These are phyloP conservation scores for Scaptomyza parva DNA, from an alignment of 2,888 invertebrate genomes.

Conservation along the genomic window DNA sequence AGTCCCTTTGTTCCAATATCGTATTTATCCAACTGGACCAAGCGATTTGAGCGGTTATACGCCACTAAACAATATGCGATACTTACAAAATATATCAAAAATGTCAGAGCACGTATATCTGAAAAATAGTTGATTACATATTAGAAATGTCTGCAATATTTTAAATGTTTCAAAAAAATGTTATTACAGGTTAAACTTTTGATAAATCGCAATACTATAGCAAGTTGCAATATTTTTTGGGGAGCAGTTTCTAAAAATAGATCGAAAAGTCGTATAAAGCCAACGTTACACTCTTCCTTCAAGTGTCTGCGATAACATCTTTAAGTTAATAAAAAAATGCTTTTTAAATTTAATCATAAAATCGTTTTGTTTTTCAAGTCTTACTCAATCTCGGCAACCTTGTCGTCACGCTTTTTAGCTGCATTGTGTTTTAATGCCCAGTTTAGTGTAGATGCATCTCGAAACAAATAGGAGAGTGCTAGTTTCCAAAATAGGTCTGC, in stretches of 20 bases:
- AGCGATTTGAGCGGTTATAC: slow-evolving; percentile 65
- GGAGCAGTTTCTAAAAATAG: slow-evolving; percentile 63
- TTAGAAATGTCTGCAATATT: neutral
- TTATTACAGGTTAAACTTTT: slow-evolving; percentile 53
- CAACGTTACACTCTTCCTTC: slow-evolving; percentile 68
- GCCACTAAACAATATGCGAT: slow-evolving; percentile 61
- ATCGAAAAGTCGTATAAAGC: slow-evolving; percentile 64
- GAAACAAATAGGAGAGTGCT: slow-evolving; percentile 61
- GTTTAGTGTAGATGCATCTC: slow-evolving; percentile 50
- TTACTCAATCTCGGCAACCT: slow-evolving; percentile 53
- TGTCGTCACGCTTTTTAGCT: slow-evolving; percentile 44
- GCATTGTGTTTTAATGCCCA: slow-evolving; percentile 46
- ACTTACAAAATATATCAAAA: slow-evolving; percentile 57
- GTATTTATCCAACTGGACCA: slow-evolving; percentile 62
- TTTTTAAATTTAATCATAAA: neutral
- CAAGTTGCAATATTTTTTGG: slow-evolving; percentile 61
- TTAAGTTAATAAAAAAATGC: neutral
- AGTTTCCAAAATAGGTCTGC: slow-evolving; percentile 41
- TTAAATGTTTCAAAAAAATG: neutral
- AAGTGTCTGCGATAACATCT: slow-evolving; percentile 54
- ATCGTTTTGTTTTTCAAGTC: neutral
- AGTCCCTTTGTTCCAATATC: slow-evolving; percentile 59
- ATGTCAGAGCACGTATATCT: slow-evolving; percentile 51
- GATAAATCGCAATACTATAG: slow-evolving; percentile 46
- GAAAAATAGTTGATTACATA: slow-evolving; percentile 2